A percentile compares a stretch with the other conserved stretches of the same genome.
Evolutionary conservation across 2,113 vertebrate species (phyloP).

Genomic region (Silurus meridionalis): DNA sequence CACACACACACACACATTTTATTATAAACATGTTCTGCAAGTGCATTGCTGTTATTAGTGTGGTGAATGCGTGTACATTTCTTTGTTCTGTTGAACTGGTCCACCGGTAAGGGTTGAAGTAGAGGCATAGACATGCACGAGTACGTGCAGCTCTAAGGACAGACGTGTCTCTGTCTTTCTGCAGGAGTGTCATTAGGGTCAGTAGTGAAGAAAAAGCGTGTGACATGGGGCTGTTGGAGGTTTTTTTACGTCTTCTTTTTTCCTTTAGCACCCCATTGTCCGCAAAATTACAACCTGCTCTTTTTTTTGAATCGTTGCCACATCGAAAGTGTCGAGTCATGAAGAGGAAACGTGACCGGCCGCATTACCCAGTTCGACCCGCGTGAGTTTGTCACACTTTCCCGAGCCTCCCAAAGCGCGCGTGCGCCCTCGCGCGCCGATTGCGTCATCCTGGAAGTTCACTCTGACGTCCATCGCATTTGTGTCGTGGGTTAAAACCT

Average conservation of each 20-base stretch:
- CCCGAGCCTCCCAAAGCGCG: background rate
- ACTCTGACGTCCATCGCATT: background rate
- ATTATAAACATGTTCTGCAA: background rate
- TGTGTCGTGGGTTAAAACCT: background rate
- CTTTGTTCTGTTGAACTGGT: background rate
- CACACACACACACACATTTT: background rate
- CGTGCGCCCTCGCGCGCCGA: background rate
- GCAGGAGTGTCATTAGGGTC: conserved; percentile 28
- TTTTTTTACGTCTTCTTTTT: background rate
- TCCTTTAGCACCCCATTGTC: conserved; percentile 39
- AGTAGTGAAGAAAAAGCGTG: conserved; percentile 30
- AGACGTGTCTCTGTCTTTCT: conserved; percentile 6
- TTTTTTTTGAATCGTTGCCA: conserved; percentile 50
- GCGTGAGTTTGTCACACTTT: background rate
- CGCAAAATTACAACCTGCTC: conserved; percentile 34
- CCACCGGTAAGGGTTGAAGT: background rate
- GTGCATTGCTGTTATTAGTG: background rate
- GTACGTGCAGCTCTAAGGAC: conserved; percentile 26
- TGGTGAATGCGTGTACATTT: background rate
- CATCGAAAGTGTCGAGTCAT: conserved; percentile 61
- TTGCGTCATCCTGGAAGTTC: conserved; percentile 35
- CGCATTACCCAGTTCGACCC: conserved; percentile 53
- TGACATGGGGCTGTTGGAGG: conserved; percentile 1
- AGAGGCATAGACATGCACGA: background rate
- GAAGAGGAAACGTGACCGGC: conserved; percentile 67